These are phyloP conservation scores for Geothlypis trichas DNA, from an alignment of 2,113 vertebrate genomes.

Conservation along the genomic window DNA sequence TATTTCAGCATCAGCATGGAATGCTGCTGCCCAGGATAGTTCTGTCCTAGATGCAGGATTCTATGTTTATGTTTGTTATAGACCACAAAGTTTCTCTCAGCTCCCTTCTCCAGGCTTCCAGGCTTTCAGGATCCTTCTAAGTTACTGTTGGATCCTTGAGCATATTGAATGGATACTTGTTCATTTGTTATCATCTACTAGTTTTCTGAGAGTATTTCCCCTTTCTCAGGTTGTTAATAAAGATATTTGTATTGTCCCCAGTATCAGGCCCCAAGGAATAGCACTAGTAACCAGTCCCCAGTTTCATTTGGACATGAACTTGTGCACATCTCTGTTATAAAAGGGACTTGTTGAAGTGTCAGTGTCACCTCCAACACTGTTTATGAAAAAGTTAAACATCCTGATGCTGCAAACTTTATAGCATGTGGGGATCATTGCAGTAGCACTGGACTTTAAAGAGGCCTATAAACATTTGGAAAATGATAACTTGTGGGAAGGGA, in stretches of 20 bases:
- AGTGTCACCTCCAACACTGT: neutral
- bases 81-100: neutral
- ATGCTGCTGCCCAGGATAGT: neutral
- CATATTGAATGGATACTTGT: neutral
- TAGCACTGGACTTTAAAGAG: neutral
- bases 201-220: neutral
- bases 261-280: neutral
- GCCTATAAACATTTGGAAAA: neutral
- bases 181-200: neutral
- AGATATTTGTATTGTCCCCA: neutral
- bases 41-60: neutral
- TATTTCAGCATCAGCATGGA: neutral
- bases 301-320: neutral
- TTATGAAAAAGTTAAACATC: neutral
- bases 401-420: neutral
- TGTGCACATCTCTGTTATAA: neutral
- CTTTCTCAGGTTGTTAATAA: neutral
- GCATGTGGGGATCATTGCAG: neutral
- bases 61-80: neutral
- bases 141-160: neutral
- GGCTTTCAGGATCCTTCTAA: neutral
- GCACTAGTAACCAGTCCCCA: neutral
- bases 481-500: neutral
- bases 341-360: neutral
- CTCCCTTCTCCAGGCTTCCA: neutral